Base-by-base conservation (phyloP, 2,113 vertebrate genomes). In the Cyanoramphus novaezelandiae region DNA sequence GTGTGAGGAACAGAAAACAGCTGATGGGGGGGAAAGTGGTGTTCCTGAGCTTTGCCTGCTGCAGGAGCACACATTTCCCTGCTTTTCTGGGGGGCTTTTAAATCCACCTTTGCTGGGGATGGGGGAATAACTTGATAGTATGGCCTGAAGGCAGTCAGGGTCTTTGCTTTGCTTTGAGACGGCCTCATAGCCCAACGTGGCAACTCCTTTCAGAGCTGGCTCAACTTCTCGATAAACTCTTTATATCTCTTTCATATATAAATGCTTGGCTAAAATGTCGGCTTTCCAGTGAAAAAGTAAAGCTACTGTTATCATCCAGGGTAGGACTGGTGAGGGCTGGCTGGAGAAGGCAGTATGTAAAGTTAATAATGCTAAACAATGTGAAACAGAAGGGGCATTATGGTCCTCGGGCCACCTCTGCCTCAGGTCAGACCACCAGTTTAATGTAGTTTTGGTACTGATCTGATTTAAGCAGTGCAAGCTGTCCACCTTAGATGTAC, bases 1-100 rank as follows among this genome's bases (percentile, higher is more conserved):
- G 93, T 98, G 96, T 24, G 85, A 91, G 75, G 69, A 88, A 52
- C 60, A 95, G 83, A 82, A 94, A 97, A 96, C 96, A 94, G 96
- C 96, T 97, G 96, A 95, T 95, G 92, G 79, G 82, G 86, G 24
- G 84, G 27, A 90, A 88, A 92, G 78, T 39, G 46, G 81, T 83
- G 90, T 86, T 93, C 69, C 78, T 64, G 69, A 57, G 43, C 67
- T 83, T 85, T 92, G 57, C 82, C 85, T 41, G 11, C 87, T 85
- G 80, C 52, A 64, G 78, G 84, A 86, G 43, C 25, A 43, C 75
- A 63, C 5, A 3, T 59, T 91, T 94, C 84, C 11, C 28, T 72
- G 55, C 47, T 25, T 93, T 88, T 93, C 50, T 5, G 5, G 28
- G 43, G 31, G n/a, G 20, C 47, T 59, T 84, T 59, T 63, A 59